Base-by-base conservation (phyloP, 2,888 invertebrate genomes). In the Pelosia muscerda region DNA sequence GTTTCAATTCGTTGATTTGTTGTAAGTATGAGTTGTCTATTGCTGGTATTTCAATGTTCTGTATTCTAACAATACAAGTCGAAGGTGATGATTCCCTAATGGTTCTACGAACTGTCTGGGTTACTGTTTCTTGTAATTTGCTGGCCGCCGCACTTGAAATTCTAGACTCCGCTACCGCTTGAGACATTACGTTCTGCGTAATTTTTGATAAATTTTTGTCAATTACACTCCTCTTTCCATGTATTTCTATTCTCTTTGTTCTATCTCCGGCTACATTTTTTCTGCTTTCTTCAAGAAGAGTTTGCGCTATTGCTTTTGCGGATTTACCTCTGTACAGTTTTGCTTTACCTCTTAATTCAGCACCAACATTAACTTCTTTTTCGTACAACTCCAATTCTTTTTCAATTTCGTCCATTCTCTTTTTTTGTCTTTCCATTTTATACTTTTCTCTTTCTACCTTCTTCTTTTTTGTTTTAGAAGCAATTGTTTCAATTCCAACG, bases 321-420 rank as follows among this genome's bases (percentile, higher is more conserved):
- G 97, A 97, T 94, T 97, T 97, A 63, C 97, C 97, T 81, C 96
- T 95, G 60, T 97, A 96, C 88, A 95, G 90, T 87, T 95, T 92
- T 73, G 96, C 95, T 84, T 92, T 93, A 72, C 95, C 89, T 88
- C 92, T 95, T 72, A 96, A 88, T 81, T 96, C 95, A 76, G 93
- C 89, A 78, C 94, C 92, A 31, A 95, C 93, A 69, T 92, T 92
- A 65, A 91, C 92, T 75, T 90, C 92, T 56, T 89, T 87, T 79
- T 95, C 93, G 61, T 95, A 87, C 62, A 88, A 82, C 60, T 92
- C 90, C 2, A 93, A 81, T 68, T 92, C 89, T 55, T 86, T 92
- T 68, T 92, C 89, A 58, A 91, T 90, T 82, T 94, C 87, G n/a
- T 94, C 90, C 75, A 95, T 86, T 56, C 91, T 90, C 79, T 95